Evolutionary conservation across 2,113 vertebrate species (phyloP).

Genomic region (Galbula dea): DNA sequence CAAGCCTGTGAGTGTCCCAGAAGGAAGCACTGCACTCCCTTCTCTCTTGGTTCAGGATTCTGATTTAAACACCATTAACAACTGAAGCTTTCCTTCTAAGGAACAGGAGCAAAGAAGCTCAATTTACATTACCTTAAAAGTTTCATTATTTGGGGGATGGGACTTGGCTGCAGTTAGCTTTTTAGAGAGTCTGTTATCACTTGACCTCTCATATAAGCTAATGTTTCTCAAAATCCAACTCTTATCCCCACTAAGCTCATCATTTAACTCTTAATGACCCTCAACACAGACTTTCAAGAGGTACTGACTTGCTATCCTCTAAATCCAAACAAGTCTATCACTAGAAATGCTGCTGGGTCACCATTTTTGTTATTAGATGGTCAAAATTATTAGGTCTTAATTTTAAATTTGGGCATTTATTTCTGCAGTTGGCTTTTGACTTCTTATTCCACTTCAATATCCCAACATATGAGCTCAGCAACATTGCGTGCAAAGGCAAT

Average conservation of each 20-base stretch:
- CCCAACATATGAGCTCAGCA: background rate
- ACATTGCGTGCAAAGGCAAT: background rate
- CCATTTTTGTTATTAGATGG: background rate
- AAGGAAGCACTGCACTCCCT: background rate
- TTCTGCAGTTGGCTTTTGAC: background rate
- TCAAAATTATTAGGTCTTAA: background rate
- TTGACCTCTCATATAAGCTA: background rate
- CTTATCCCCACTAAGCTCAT: background rate
- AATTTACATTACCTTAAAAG: background rate
- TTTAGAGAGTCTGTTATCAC: background rate
- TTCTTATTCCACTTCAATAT: background rate
- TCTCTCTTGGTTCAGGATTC: background rate
- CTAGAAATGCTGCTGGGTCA: background rate
- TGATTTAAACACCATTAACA: background rate
- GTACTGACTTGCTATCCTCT: background rate
- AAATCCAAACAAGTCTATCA: background rate
- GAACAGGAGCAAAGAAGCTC: background rate
- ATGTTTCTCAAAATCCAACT: background rate
- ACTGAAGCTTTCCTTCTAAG: background rate
- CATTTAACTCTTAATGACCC: background rate
- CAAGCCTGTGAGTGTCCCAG: background rate
- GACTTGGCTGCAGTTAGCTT: background rate
- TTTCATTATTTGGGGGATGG: background rate
- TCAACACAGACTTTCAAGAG: background rate
- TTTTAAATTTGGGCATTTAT: background rate